These are phyloP conservation scores for Wasmannia auropunctata DNA, from an alignment of 1,140 invertebrate species.

Conservation along the genomic window DNA sequence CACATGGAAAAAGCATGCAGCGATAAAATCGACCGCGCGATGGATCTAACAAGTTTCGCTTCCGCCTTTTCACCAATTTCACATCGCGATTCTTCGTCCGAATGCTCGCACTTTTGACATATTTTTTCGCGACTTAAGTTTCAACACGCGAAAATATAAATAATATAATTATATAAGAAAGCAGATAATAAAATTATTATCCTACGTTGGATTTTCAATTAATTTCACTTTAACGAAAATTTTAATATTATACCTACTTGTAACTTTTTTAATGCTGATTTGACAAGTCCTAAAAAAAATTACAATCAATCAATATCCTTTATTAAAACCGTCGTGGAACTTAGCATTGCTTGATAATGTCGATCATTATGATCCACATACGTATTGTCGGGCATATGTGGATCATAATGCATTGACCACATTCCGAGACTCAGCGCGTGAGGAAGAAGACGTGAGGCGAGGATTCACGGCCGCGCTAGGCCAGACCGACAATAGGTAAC, in stretches of 20 bases:
- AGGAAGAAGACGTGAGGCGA: conserved; percentile 46
- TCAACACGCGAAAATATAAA: background rate
- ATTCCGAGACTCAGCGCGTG: background rate
- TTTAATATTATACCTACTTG: background rate
- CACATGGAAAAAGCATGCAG: background rate
- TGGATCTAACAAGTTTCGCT: background rate
- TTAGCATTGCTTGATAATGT: background rate
- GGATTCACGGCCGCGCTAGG: conserved; percentile 65
- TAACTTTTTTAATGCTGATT: background rate
- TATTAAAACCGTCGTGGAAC: background rate
- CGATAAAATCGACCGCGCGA: background rate
- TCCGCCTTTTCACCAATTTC: conserved; percentile 16
- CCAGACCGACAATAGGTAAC: conserved; percentile 77
- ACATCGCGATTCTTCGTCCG: background rate
- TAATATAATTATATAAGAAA: too few relatives aligned
- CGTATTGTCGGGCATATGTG: too few relatives aligned
- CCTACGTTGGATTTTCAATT: background rate
- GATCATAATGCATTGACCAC: background rate
- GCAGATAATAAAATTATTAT: background rate
- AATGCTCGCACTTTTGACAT: background rate
- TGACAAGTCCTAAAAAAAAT: background rate
- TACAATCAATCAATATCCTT: background rate
- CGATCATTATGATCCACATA: too few relatives aligned
- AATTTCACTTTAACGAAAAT: background rate
- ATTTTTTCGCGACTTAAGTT: background rate